A percentile compares a stretch with the other conserved stretches of the same genome.
phyloP scores from a whole-genome alignment of 2,888 invertebrate genomes.

The Andrena haemorrhoa region DNA sequence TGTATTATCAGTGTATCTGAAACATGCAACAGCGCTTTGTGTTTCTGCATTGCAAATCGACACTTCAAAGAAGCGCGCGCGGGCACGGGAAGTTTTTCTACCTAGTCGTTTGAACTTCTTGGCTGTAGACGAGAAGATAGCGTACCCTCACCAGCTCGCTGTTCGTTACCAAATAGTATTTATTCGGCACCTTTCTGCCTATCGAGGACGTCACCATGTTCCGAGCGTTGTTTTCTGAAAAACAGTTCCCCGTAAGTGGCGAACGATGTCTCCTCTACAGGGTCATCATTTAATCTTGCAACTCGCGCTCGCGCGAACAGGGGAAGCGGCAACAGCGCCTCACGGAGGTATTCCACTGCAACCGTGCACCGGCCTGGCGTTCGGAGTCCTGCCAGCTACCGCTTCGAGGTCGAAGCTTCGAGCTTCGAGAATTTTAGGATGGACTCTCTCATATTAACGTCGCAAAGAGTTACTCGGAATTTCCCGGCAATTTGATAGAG shows the following conservation, averaged over 20 bases:
- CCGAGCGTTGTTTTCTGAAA: conserved; percentile 74
- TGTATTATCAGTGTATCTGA: conserved; percentile 72
- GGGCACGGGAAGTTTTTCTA: conserved; percentile 13
- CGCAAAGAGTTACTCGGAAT: no score
- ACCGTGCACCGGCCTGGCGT: no score
- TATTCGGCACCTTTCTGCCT: conserved; percentile 87
- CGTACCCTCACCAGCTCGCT: conserved; percentile 91
- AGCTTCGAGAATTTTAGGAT: no score
- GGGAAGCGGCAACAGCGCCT: no score
- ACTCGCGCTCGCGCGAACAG: no score
- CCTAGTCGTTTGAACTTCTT: conserved; percentile 78
- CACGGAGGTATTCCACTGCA: no score
- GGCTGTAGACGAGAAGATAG: conserved; percentile 90
- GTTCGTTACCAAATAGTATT: conserved; percentile 91
- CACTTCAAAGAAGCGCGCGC: not conserved
- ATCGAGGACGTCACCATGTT: conserved; percentile 80
- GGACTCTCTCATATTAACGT: no score
- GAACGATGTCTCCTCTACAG: no score
- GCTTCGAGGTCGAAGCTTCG: no score
- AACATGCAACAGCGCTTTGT: conserved; percentile 41
- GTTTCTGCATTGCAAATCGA: conserved; percentile 11
- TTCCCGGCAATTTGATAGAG: no score
- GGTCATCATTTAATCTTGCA: no score
- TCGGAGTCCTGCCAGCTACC: no score
- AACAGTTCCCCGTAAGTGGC: not conserved